Conservation (phyloP, 2,888 invertebrate species). For the Thecocarcelia acutangulata region DNA sequence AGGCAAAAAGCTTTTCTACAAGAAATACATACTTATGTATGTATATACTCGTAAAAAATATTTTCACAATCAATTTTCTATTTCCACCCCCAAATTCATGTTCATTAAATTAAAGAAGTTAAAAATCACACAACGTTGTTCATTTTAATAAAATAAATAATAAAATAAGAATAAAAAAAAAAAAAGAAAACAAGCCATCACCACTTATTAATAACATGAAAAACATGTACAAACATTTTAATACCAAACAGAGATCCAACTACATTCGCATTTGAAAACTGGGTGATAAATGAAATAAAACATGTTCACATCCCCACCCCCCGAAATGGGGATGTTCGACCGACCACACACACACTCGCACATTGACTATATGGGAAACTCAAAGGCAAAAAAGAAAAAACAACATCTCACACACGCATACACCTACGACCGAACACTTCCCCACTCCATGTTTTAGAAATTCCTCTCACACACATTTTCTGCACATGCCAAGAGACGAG, state of each 20-base stretch:
- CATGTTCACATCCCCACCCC: slow-evolving; percentile 19
- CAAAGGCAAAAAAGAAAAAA: slow-evolving; percentile 4
- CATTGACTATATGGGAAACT: too few relatives aligned
- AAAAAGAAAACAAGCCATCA: slow-evolving; percentile 37
- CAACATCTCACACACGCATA: slow-evolving; percentile 2
- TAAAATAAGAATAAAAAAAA: too few relatives aligned
- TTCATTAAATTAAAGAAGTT: slow-evolving; percentile 6
- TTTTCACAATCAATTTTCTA: slow-evolving; percentile 30
- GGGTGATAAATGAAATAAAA: slow-evolving; percentile 18
- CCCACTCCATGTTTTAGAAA: background rate
- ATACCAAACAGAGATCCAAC: background rate
- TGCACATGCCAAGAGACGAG: slow-evolving; percentile 32
- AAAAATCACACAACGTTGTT: slow-evolving; percentile 14
- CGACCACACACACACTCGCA: slow-evolving; percentile 10
- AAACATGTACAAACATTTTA: slow-evolving; percentile 32
- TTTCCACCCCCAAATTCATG: slow-evolving; percentile 58
- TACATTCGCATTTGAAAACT: background rate
- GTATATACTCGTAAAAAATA: slow-evolving; percentile 1
- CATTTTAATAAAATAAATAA: slow-evolving; percentile 8
- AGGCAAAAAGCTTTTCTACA: slow-evolving; percentile 29
- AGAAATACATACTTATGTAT: slow-evolving; percentile 1
- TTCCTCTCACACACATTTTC: slow-evolving; percentile 16
- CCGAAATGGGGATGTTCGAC: slow-evolving; percentile 3
- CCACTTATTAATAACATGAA: slow-evolving; percentile 37
- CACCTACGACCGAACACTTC: background rate